These are phyloP conservation scores for Tupaia chinensis DNA, from an alignment of 2,113 vertebrate genomes.

Conservation along the genomic window DNA sequence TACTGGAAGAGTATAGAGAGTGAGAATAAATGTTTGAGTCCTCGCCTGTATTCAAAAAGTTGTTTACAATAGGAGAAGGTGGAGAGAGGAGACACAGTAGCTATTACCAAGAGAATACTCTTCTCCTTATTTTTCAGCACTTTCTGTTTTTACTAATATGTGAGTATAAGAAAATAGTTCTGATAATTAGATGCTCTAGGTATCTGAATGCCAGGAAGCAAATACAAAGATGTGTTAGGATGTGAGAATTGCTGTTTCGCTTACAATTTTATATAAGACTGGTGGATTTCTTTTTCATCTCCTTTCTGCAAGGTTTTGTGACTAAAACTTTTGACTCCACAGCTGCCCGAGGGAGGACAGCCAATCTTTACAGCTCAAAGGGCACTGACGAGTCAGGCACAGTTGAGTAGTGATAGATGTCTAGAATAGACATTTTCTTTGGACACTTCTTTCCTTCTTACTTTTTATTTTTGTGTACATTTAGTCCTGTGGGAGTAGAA, in stretches of 20 bases:
- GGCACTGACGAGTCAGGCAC: neutral
- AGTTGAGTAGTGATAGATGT: neutral
- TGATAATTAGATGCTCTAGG: too few species aligned
- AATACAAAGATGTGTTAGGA: neutral
- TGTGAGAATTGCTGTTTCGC: neutral
- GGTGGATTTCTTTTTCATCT: neutral
- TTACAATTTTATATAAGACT: neutral
- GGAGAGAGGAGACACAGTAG: too few species aligned
- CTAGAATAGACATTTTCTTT: slow-evolving; percentile 1
- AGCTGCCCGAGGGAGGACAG: neutral
- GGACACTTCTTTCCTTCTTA: neutral
- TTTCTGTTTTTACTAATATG: too few species aligned
- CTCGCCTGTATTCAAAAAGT: too few species aligned
- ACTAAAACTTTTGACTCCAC: neutral
- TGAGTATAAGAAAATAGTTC: too few species aligned
- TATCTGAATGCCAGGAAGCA: neutral
- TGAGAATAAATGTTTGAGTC: too few species aligned
- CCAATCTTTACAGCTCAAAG: neutral
- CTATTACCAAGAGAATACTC: too few species aligned
- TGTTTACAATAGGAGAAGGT: too few species aligned
- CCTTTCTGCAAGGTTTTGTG: neutral
- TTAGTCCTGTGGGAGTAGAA: neutral
- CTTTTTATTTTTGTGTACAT: neutral
- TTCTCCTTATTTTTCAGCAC: too few species aligned
- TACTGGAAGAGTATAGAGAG: too few species aligned